phyloP scores from a whole-genome alignment of 64 coral and sea anemone genomes.

The Porites australiensis region DNA sequence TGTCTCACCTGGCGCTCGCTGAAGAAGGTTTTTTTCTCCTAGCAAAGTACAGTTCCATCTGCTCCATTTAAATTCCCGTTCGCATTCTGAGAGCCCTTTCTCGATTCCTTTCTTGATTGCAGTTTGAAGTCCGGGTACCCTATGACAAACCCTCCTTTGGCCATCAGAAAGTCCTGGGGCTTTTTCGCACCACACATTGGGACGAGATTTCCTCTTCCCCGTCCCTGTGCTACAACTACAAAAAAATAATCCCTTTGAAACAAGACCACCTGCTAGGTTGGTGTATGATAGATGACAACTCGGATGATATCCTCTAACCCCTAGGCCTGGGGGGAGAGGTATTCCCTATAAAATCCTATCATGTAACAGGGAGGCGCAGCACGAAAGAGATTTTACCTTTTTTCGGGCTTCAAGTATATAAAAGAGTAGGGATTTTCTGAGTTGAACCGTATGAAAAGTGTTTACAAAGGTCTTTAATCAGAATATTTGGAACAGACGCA shows the following conservation, averaged over 20 bases:
- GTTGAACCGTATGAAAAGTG: too few species aligned
- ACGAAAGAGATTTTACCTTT: too few species aligned
- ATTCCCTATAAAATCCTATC: too few species aligned
- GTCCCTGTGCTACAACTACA: not conserved
- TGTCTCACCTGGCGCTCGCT: conserved; percentile 16
- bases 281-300: too few species aligned
- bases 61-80: conserved; percentile 26
- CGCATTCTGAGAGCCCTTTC: conserved; percentile 21
- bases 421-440: too few species aligned
- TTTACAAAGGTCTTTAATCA: too few species aligned
- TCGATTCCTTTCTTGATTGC: conserved; percentile 44
- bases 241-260: not conserved
- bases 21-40: conserved; percentile 1
- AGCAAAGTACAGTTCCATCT: conserved; percentile 35
- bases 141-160: conserved; percentile 38
- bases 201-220: not conserved
- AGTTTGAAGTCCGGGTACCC: conserved; percentile 23
- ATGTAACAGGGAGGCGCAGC: too few species aligned
- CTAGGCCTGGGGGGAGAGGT: too few species aligned
- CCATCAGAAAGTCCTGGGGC: not conserved
- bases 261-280: not conserved
- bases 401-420: too few species aligned
- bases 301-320: too few species aligned
- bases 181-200: conserved; percentile 4
- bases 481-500: too few species aligned